A percentile compares a stretch with the other conserved stretches of the same genome.
Conservation (phyloP, 2,888 invertebrate species). For the Acanthococcus lagerstroemiae region DNA sequence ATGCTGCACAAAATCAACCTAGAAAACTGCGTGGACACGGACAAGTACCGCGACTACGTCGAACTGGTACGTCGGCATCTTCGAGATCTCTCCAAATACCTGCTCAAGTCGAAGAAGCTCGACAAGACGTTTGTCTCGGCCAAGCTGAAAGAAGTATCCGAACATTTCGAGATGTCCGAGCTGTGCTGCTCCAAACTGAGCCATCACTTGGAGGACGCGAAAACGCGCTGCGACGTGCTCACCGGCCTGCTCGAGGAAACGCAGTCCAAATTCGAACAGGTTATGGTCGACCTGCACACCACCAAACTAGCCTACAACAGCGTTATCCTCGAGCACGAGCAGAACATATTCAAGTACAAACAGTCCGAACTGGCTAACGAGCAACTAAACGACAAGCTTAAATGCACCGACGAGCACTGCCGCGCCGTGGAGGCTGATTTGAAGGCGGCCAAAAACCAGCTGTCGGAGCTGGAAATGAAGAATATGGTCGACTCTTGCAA, state of each 20-base stretch:
- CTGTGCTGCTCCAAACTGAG: conserved; percentile 16
- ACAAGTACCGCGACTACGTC: conserved; percentile 14
- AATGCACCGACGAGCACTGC: not conserved
- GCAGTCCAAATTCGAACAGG: conserved; percentile 26
- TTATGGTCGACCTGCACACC: conserved; percentile 19
- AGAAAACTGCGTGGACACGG: conserved; percentile 24
- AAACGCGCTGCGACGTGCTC: conserved; percentile 16
- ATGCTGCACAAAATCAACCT: conserved; percentile 18
- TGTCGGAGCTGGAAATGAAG: not conserved
- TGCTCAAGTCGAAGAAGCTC: conserved; percentile 15
- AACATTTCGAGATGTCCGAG: conserved; percentile 22
- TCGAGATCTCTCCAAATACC: conserved; percentile 13
- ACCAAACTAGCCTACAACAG: conserved; percentile 23
- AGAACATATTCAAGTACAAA: conserved; percentile 20
- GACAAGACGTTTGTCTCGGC: conserved; percentile 8
- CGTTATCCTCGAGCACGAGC: conserved; percentile 24
- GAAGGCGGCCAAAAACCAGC: not conserved
- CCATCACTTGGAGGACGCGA: not conserved
- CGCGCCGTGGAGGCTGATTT: not conserved
- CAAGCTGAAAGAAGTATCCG: conserved; percentile 35
- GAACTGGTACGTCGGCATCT: conserved; percentile 3
- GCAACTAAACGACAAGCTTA: conserved; percentile 3
- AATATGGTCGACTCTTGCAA: not conserved
- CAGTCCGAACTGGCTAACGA: conserved; percentile 3
- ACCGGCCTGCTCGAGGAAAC: conserved; percentile 19